Percentiles rank a stretch among this genome's conserved stretches.
phyloP scores from a whole-genome alignment of 2,113 vertebrate species.

The Pimephales promelas region DNA sequence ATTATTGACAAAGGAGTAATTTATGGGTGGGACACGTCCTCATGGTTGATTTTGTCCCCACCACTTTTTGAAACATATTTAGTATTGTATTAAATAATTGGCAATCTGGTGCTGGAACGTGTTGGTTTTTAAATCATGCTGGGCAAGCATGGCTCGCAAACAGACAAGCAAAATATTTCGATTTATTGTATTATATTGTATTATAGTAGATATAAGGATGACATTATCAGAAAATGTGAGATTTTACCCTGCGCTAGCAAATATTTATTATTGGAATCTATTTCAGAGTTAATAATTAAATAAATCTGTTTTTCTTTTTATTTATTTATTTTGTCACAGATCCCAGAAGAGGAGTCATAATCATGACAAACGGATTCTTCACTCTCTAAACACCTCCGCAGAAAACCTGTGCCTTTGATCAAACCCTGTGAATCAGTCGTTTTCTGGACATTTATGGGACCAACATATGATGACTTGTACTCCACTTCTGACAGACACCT shows the following conservation, averaged over 20 bases:
- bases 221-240: too few species aligned
- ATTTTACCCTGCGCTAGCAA: not conserved
- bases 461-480: conserved; percentile 40
- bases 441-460: conserved; percentile 17
- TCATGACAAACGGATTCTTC: conserved; percentile 55
- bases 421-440: conserved; percentile 43
- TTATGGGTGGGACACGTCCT: too few species aligned
- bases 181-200: too few species aligned
- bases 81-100: too few species aligned
- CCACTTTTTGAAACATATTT: too few species aligned
- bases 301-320: not conserved
- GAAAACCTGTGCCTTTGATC: conserved; percentile 74
- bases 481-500: conserved; percentile 49
- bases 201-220: too few species aligned
- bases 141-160: too few species aligned
- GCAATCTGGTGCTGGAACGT: too few species aligned
- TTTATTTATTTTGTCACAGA: conserved; percentile 36
- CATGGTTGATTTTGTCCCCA: too few species aligned
- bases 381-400: conserved; percentile 46
- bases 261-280: not conserved
- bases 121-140: too few species aligned
- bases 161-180: too few species aligned
- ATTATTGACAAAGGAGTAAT: too few species aligned
- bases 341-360: conserved; percentile 53
- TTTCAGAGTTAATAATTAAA: not conserved